Conservation (phyloP, 37 sponge, comb jelly and placozoan species). For the Haliclona indistincta region DNA sequence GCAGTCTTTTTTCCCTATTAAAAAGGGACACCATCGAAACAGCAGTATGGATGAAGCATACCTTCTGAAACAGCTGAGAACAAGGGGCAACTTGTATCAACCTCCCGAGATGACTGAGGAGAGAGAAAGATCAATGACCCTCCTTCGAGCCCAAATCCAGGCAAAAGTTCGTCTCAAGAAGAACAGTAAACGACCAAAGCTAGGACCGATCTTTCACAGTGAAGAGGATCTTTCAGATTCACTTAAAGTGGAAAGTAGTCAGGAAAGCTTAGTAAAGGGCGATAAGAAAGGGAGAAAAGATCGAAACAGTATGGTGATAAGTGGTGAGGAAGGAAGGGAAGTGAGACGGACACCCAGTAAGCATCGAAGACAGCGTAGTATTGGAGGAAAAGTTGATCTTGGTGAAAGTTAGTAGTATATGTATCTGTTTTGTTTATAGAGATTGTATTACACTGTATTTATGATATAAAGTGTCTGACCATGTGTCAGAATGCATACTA, state of each 20-base stretch:
- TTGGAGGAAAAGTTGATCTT: slow-evolving; percentile 45
- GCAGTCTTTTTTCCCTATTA: neutral
- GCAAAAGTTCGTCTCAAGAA: no score
- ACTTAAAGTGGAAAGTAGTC: neutral
- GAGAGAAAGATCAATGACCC: neutral
- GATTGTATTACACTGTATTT: neutral
- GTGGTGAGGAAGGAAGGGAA: slow-evolving; percentile 1
- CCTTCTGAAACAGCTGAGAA: slow-evolving; percentile 39
- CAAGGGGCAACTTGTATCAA: slow-evolving; percentile 13
- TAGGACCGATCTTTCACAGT: neutral
- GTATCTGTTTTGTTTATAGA: neutral
- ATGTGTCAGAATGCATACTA: no score
- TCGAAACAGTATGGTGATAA: slow-evolving; percentile 24
- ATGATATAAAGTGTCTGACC: neutral
- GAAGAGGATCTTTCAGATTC: neutral
- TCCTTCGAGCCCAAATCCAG: neutral
- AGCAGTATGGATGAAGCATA: slow-evolving; percentile 49
- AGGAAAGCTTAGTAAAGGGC: slow-evolving; percentile 13
- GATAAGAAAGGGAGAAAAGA: slow-evolving; percentile 28
- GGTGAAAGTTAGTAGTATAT: neutral
- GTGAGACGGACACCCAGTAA: neutral
- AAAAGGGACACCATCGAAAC: slow-evolving; percentile 47
- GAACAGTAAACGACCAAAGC: neutral
- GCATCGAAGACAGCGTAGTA: slow-evolving; percentile 73
- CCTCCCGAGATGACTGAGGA: neutral